Percentiles rank a stretch among this genome's conserved stretches.
These are phyloP conservation scores for Trachelus stipa DNA, from an alignment of 2,888 invertebrate species.

Conservation along the genomic window DNA sequence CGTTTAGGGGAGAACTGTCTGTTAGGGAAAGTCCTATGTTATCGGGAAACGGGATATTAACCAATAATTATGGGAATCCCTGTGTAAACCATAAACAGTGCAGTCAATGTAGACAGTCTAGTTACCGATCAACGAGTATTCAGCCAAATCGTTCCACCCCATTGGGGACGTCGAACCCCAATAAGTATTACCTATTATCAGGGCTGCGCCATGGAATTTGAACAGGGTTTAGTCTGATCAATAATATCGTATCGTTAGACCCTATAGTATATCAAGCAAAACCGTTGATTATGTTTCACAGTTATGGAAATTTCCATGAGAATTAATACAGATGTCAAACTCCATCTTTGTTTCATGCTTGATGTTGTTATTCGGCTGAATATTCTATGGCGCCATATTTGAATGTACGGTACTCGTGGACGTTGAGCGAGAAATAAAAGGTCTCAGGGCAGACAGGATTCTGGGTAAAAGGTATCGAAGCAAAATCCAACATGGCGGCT, in stretches of 20 bases:
- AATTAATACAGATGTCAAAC: constrained; percentile 20
- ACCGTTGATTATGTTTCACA: constrained; percentile 36
- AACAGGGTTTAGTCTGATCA: constrained; percentile 52
- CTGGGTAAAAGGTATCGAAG: not conserved
- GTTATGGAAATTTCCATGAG: constrained; percentile 41
- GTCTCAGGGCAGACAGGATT: not conserved
- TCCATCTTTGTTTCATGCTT: not conserved
- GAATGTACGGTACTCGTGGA: not conserved
- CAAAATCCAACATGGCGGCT: not conserved
- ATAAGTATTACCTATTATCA: not conserved
- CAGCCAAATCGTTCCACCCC: constrained; percentile 24
- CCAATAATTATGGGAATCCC: not conserved
- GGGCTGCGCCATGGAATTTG: constrained; percentile 39
- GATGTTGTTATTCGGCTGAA: not conserved
- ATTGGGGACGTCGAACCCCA: constrained; percentile 6
- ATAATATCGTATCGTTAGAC: constrained; percentile 53
- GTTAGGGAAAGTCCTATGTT: not conserved
- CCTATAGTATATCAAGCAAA: constrained; percentile 41
- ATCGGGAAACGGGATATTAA: too few species aligned
- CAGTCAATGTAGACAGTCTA: not conserved
- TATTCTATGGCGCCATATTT: not conserved
- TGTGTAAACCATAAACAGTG: not conserved
- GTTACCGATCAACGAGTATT: not conserved
- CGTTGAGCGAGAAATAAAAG: not conserved
- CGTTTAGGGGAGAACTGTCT: not conserved